These are phyloP conservation scores for Cyprinodon brontotheroides DNA, from an alignment of 2,113 vertebrate genomes.

Conservation along the genomic window DNA sequence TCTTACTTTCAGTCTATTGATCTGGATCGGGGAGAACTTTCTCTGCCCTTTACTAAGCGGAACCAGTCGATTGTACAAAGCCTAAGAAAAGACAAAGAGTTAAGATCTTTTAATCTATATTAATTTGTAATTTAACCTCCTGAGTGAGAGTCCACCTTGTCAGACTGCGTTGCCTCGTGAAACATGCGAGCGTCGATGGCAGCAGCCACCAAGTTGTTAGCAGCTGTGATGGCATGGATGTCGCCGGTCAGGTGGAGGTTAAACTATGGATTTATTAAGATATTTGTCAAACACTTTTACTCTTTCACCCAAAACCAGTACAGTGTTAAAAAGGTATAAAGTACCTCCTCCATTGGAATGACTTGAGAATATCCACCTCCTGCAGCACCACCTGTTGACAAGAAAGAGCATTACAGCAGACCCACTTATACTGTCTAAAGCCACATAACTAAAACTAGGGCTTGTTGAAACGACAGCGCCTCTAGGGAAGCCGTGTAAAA, in stretches of 20 bases:
- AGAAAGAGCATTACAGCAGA: conserved; percentile 20
- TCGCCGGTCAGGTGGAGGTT: conserved; percentile 99
- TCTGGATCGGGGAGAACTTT: conserved; percentile 90
- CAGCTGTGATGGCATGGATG: conserved; percentile 97
- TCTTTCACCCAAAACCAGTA: neutral
- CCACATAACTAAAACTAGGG: too few relatives aligned
- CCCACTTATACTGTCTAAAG: too few relatives aligned
- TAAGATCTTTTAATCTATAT: neutral
- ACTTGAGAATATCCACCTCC: conserved; percentile 98
- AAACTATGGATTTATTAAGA: conserved; percentile 85
- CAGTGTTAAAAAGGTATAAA: neutral
- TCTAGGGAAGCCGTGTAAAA: too few relatives aligned
- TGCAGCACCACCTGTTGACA: conserved; percentile 91
- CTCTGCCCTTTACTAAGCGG: conserved; percentile 84
- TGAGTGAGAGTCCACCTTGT: conserved; percentile 82
- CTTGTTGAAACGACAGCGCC: too few relatives aligned
- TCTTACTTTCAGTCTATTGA: conserved; percentile 87
- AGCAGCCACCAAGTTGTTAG: conserved; percentile 95
- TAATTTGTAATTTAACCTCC: neutral
- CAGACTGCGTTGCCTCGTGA: conserved; percentile 92
- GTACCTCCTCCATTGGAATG: conserved; percentile 98
- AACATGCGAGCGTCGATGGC: conserved; percentile 94
- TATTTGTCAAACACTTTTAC: neutral
- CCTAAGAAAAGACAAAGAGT: conserved; percentile 61
- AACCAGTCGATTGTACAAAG: conserved; percentile 92